Evolutionary conservation across 2,797 vertebrate species (phyloP).

Genomic region (Nyctalus aviator): DNA sequence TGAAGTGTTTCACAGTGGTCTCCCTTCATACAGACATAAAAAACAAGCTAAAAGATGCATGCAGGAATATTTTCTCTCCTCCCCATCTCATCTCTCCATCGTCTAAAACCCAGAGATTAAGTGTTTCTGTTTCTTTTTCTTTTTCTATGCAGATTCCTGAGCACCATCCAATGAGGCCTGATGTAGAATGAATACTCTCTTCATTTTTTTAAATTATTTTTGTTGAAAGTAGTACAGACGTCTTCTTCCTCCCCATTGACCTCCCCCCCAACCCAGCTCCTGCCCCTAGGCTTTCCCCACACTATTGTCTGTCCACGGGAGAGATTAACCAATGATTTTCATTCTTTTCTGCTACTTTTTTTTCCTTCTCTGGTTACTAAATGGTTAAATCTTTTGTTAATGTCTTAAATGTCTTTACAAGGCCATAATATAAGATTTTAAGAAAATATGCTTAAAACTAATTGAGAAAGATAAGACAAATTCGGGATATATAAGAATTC

Average conservation of each 20-base stretch:
- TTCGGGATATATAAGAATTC: not conserved
- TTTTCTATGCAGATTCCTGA: not conserved
- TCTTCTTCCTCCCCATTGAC: too few species aligned
- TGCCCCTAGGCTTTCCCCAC: too few species aligned
- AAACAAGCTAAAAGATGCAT: not conserved
- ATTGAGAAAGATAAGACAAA: not conserved
- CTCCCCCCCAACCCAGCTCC: too few species aligned
- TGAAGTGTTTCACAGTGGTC: not conserved
- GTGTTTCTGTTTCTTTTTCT: not conserved
- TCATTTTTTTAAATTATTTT: not conserved
- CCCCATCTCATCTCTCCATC: not conserved
- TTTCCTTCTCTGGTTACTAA: slow-evolving; percentile 16
- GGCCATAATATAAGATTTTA: not conserved
- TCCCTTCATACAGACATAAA: not conserved
- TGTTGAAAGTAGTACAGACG: not conserved
- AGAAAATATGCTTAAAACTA: slow-evolving; percentile 13
- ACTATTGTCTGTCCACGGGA: too few species aligned
- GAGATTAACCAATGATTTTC: not conserved
- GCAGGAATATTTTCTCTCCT: not conserved
- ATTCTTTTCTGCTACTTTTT: not conserved
- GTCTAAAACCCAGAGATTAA: slow-evolving; percentile 29
- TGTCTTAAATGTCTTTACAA: not conserved
- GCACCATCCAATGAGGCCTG: not conserved
- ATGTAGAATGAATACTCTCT: not conserved
- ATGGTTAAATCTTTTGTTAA: not conserved